These are phyloP conservation scores for Ariolimax columbianus DNA, from an alignment of 2,888 invertebrate genomes.

Conservation along the genomic window DNA sequence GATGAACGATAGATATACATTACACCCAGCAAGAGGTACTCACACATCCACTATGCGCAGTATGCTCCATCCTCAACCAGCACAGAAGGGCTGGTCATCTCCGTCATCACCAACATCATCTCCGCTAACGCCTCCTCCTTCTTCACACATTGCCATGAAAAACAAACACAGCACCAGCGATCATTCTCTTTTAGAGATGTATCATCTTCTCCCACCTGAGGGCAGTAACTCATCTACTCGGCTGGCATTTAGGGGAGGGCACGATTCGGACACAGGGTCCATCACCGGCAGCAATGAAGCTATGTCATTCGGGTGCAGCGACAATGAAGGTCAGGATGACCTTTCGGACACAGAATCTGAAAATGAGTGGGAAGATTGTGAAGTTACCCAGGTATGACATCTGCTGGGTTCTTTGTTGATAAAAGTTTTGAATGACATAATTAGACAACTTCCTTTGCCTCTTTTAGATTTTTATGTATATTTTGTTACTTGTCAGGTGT, in stretches of 20 bases:
- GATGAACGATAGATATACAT: constrained; percentile 31
- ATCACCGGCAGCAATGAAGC: constrained; percentile 59
- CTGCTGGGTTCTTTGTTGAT: constrained; percentile 26
- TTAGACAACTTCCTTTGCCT: neutral
- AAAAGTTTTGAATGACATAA: neutral
- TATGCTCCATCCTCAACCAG: constrained; percentile 43
- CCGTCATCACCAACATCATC: constrained; percentile 36
- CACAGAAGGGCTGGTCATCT: constrained; percentile 48
- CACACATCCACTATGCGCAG: constrained; percentile 50
- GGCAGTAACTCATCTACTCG: constrained; percentile 3
- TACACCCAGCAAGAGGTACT: constrained; percentile 41
- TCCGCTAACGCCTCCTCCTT: constrained; percentile 19
- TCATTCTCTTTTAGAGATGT: constrained; percentile 24
- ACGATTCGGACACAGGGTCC: constrained; percentile 54
- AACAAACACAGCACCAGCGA: constrained; percentile 45
- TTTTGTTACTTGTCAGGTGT: neutral
- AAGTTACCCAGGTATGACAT: constrained; percentile 70
- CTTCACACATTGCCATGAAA: constrained; percentile 13
- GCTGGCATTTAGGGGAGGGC: constrained; percentile 21
- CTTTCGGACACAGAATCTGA: constrained; percentile 72
- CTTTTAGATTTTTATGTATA: neutral
- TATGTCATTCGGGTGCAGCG: constrained; percentile 58
- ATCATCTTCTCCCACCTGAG: constrained; percentile 31
- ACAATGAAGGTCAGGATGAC: constrained; percentile 67
- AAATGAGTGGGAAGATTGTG: constrained; percentile 72